Conservation (phyloP, 2,797 vertebrate genomes). For the Artibeus lituratus region DNA sequence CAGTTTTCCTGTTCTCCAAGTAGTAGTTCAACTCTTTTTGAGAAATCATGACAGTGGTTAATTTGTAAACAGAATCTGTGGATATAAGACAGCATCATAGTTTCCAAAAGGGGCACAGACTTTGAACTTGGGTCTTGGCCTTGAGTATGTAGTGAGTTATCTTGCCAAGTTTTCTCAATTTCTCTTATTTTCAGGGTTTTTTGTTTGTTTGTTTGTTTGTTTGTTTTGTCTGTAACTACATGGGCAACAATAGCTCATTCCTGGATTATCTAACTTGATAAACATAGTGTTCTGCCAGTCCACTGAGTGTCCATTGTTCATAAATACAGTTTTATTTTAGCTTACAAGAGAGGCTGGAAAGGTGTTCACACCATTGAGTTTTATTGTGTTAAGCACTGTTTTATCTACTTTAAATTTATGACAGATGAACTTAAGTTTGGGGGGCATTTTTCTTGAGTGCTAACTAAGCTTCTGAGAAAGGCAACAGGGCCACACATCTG, state of each 20-base stretch:
- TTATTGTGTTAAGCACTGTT: background rate
- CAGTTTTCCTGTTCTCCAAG: background rate
- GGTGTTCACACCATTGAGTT: background rate
- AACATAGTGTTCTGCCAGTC: background rate
- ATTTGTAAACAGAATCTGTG: background rate
- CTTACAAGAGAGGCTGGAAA: background rate
- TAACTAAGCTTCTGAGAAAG: background rate
- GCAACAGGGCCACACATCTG: background rate
- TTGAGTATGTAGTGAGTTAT: background rate
- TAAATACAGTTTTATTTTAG: background rate
- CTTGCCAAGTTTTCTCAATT: background rate
- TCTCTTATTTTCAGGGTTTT: background rate
- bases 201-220: background rate
- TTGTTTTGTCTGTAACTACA: background rate
- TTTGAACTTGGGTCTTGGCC: background rate
- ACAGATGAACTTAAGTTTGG: background rate
- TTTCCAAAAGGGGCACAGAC: background rate
- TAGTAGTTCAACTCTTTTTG: background rate
- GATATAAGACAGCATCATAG: background rate
- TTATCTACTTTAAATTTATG: background rate
- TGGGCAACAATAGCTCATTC: background rate
- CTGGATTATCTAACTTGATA: background rate
- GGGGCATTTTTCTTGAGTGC: background rate
- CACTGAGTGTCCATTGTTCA: background rate
- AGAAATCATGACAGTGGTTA: background rate